Evolutionary conservation across 2,888 invertebrate species (phyloP).

Genomic region (Drosophila austrosaltans): DNA sequence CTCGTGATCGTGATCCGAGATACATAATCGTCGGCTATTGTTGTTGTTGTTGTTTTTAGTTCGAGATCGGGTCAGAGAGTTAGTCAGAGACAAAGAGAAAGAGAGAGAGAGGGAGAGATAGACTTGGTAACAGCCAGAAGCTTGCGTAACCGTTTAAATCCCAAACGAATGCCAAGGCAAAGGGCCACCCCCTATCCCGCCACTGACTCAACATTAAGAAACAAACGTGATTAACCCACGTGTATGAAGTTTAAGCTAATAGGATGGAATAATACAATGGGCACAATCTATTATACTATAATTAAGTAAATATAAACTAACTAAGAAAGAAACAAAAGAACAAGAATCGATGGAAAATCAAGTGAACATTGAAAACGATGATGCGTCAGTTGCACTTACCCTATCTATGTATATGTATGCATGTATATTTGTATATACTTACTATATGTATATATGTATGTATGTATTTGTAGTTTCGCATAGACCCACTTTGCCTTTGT

Average conservation of each 20-base stretch:
- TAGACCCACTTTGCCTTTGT: constrained; percentile 53
- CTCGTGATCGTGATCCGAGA: constrained; percentile 25
- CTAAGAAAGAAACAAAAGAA: background rate
- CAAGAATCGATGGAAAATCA: too few relatives aligned
- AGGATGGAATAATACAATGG: too few relatives aligned
- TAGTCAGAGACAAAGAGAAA: constrained; percentile 17
- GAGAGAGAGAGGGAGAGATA: background rate
- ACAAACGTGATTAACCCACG: constrained; percentile 9
- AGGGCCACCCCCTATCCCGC: background rate
- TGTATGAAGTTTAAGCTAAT: background rate
- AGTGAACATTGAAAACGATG: background rate
- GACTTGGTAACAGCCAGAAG: constrained; percentile 3
- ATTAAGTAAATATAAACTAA: too few relatives aligned
- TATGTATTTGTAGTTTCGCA: constrained; percentile 32
- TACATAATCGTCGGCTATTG: constrained; percentile 7
- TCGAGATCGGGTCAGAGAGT: constrained; percentile 18
- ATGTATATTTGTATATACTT: constrained; percentile 18
- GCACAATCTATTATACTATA: too few relatives aligned
- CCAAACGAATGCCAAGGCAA: constrained; percentile 6
- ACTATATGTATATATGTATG: background rate
- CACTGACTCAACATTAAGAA: constrained; percentile 1
- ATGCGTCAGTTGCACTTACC: constrained; percentile 18
- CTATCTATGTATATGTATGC: constrained; percentile 16
- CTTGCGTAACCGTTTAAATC: constrained; percentile 9
- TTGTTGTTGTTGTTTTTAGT: background rate